A percentile compares a stretch with the other conserved stretches of the same genome.
phyloP scores from a whole-genome alignment of 2,797 vertebrate genomes.

The Acrossocheilus wenchowensis region DNA sequence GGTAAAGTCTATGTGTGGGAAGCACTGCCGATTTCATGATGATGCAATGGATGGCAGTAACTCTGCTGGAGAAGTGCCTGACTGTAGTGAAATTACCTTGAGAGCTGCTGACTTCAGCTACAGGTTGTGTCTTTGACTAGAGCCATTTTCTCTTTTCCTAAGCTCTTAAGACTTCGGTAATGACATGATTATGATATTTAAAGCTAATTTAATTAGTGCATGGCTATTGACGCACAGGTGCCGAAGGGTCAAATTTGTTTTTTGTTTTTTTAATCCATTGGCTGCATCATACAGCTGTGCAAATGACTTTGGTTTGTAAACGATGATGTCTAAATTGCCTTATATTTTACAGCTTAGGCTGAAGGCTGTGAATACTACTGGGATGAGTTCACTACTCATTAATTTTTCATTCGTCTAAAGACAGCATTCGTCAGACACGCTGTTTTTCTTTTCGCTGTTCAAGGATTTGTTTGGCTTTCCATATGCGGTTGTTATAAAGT shows the following conservation, averaged over 20 bases:
- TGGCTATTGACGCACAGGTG: constrained; percentile 16
- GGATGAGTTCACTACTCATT: not conserved
- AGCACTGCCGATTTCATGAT: not conserved
- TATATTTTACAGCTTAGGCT: not conserved
- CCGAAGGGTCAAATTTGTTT: not conserved
- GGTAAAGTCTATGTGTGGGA: no score
- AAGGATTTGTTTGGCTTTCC: not conserved
- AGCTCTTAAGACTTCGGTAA: not conserved
- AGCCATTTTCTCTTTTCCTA: not conserved
- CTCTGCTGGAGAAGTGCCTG: not conserved
- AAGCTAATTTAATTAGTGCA: constrained; percentile 25
- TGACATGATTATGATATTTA: constrained; percentile 1
- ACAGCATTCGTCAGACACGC: not conserved
- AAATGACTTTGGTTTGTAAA: not conserved
- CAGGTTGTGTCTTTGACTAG: not conserved
- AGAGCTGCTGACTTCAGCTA: not conserved
- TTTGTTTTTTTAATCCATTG: not conserved
- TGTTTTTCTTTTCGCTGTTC: not conserved
- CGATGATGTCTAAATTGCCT: not conserved
- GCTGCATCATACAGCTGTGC: not conserved
- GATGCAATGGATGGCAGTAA: not conserved
- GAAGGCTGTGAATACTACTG: not conserved
- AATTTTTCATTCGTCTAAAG: not conserved
- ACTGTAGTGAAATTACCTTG: not conserved
- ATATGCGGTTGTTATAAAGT: not conserved